Percentiles rank a stretch among this genome's conserved stretches.
Evolutionary conservation across 1,140 invertebrate genomes (phyloP).

Genomic region (Drosophila guanche): DNA sequence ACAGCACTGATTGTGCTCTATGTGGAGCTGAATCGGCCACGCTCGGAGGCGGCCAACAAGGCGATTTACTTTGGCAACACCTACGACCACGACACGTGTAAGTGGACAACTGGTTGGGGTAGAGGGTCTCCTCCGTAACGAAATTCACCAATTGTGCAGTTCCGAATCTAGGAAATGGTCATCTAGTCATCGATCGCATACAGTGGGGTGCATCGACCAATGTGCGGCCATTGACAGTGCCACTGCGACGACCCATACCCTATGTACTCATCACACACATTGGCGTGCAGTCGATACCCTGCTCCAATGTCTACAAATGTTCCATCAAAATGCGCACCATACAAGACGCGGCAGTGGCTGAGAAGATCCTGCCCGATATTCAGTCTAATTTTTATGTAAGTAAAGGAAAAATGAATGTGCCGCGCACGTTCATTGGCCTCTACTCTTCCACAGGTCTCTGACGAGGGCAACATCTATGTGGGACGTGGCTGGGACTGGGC

Average conservation of each 20-base stretch:
- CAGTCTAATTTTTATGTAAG: slow-evolving; percentile 81
- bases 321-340: slow-evolving; percentile 79
- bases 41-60: slow-evolving; percentile 6
- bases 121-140: slow-evolving; percentile 23
- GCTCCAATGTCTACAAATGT: slow-evolving; percentile 74
- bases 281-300: slow-evolving; percentile 67
- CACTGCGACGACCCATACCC: slow-evolving; percentile 69
- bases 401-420: slow-evolving; percentile 40
- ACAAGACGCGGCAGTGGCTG: slow-evolving; percentile 77
- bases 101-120: slow-evolving; percentile 30
- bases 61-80: slow-evolving; percentile 72
- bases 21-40: slow-evolving; percentile 48
- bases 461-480: slow-evolving; percentile 86
- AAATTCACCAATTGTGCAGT: slow-evolving; percentile 70
- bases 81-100: slow-evolving; percentile 78
- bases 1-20: slow-evolving; percentile 58
- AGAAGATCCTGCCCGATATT: slow-evolving; percentile 82
- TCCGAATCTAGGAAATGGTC: slow-evolving; percentile 83
- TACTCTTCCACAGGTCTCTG: slow-evolving; percentile 84
- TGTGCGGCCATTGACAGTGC: slow-evolving; percentile 34
- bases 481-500: slow-evolving; percentile 86
- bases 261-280: slow-evolving; percentile 84
- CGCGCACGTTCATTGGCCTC: slow-evolving; percentile 32
- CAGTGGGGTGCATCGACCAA: slow-evolving; percentile 84
- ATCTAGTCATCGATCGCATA: slow-evolving; percentile 80